Base-by-base conservation (phyloP, 2,797 vertebrate genomes). In the Loriculus beryllinus region DNA sequence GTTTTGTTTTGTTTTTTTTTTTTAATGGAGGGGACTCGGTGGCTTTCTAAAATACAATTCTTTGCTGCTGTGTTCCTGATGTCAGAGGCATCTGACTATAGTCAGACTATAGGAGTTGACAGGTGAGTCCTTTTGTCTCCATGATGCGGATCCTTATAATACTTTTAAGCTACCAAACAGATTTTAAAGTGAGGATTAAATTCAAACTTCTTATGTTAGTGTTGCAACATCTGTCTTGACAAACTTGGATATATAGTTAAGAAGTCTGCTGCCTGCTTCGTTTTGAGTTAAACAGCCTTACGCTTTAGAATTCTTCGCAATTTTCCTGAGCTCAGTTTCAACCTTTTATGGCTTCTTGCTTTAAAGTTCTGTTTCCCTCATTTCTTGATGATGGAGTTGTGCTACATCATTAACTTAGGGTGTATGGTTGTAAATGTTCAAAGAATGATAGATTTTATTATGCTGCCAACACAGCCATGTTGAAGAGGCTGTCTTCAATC, bases 371-470 rank as follows among this genome's bases (percentile, higher is more conserved):
- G 16, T 60, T 89, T 78, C n/a, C 39, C 39, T 68, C 91, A 35
- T 93, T 88, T 91, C 59, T 80, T 75, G 68, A 69, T 75, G 81
- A 63, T 65, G 70, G 74, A 72, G 78, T 52, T 86, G 86, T 2
- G 3, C 52, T 60, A 93, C 86, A 78, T 93, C 80, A 81, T 96
- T 96, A 96, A 86, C 68, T 76, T 37, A 68, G 92, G 74, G 89
- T 79, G 20, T 56, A 68, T 82, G 74, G 79, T 64, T 92, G 81
- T 74, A 95, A 95, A 91, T 74, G 74, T 72, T 85, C 54, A 81
- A 92, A 93, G 72, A 92, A 90, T 72, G 68, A 94, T 90, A 64
- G 49, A 75, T 92, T 95, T 95, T 80, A 82, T 92, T 82, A 68
- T 0, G 1, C 48, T 91, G 47, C 60, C 7, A 1, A 31, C 71